Conservation (phyloP, 2,113 vertebrate genomes). For the Shinisaurus crocodilurus region DNA sequence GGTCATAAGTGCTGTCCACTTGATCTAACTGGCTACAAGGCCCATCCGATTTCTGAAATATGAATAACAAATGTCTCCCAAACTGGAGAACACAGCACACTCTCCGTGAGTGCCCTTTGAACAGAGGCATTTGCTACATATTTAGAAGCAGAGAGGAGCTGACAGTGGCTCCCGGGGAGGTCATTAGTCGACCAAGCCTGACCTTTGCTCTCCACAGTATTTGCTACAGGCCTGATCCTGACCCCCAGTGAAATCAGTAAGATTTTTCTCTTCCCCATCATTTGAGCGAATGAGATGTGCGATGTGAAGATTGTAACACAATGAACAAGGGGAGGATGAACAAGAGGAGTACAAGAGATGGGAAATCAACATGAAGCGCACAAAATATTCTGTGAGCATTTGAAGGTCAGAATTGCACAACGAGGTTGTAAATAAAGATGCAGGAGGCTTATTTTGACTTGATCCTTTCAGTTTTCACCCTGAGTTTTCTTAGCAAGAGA, state of each 20-base stretch:
- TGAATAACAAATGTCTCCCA: background rate
- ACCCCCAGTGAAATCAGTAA: background rate
- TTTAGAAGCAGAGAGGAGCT: background rate
- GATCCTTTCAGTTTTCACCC: background rate
- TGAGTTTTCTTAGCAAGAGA: background rate
- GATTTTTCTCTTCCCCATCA: background rate
- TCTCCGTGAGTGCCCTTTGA: background rate
- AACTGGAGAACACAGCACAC: background rate
- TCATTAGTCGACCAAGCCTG: slow-evolving; percentile 20
- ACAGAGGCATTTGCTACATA: background rate
- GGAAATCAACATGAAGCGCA: background rate
- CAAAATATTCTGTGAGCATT: background rate
- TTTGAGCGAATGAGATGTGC: background rate
- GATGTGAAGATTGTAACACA: background rate
- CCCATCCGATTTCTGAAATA: slow-evolving; percentile 5
- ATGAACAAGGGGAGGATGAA: background rate
- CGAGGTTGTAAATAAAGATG: background rate
- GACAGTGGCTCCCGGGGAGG: slow-evolving; percentile 22
- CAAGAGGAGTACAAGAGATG: background rate
- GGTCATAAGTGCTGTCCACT: background rate
- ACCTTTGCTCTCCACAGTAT: slow-evolving; percentile 28
- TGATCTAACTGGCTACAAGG: slow-evolving; percentile 16
- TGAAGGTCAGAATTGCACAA: background rate
- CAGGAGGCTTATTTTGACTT: background rate
- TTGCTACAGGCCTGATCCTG: slow-evolving; percentile 13